Evolutionary conservation across 2,113 vertebrate genomes (phyloP).

Genomic region (Hippopotamus amphibius): DNA sequence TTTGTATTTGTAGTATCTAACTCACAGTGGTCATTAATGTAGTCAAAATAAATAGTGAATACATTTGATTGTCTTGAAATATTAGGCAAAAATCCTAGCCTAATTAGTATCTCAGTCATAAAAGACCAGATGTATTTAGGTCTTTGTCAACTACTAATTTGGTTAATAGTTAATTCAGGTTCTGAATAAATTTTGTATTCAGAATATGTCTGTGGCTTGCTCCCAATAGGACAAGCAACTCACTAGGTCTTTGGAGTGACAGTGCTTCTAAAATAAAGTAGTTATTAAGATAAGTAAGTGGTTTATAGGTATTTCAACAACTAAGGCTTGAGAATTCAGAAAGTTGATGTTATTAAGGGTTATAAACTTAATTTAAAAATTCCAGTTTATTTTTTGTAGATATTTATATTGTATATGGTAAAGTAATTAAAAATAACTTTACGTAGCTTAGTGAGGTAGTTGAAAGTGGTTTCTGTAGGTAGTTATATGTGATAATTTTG

Average conservation of each 20-base stretch:
- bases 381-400: background rate
- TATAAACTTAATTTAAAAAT: background rate
- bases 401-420: background rate
- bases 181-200: background rate
- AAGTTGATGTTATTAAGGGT: background rate
- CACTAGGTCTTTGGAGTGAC: background rate
- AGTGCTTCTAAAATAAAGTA: background rate
- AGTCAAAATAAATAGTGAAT: background rate
- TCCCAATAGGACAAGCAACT: background rate
- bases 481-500: background rate
- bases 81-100: background rate
- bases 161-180: background rate
- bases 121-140: background rate
- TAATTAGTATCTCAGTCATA: background rate
- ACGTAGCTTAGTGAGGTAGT: background rate
- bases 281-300: background rate
- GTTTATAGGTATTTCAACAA: background rate
- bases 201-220: background rate
- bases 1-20: background rate
- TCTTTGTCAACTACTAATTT: background rate
- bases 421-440: background rate
- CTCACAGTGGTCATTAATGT: background rate
- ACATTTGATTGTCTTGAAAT: conserved; percentile 1
- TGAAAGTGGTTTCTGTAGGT: conserved; percentile 10
- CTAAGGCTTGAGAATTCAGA: background rate